Evolutionary conservation across 2,888 invertebrate genomes (phyloP).

Genomic region (Allacma fusca): DNA sequence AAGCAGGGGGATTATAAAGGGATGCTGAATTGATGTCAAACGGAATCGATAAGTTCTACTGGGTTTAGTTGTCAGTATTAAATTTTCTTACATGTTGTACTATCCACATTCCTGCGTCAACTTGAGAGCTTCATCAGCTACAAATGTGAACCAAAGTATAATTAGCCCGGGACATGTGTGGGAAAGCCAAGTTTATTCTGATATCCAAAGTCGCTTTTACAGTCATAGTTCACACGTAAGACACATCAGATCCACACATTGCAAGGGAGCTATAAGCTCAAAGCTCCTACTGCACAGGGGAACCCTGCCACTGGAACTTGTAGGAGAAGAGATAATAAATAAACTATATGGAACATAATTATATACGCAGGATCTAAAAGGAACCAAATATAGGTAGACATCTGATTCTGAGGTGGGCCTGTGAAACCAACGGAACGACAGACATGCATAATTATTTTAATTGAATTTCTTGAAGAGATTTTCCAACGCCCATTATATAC

Average conservation of each 20-base stretch:
- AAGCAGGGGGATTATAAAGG: background rate
- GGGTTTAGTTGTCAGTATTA: background rate
- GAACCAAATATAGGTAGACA: background rate
- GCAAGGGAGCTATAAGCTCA: too few species aligned
- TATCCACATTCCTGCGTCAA: background rate
- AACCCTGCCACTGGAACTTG: background rate
- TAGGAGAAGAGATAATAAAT: background rate
- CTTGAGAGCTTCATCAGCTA: constrained; percentile 26
- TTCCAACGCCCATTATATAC: constrained; percentile 25
- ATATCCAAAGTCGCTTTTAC: background rate
- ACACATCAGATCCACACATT: background rate
- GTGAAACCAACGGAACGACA: constrained; percentile 8
- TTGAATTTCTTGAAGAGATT: constrained; percentile 26
- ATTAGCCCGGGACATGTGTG: constrained; percentile 28
- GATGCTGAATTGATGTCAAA: background rate
- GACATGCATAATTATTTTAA: constrained; percentile 32
- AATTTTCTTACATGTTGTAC: background rate
- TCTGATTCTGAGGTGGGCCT: background rate
- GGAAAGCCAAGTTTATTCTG: constrained; percentile 19
- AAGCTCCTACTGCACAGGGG: background rate
- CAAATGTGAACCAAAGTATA: constrained; percentile 33
- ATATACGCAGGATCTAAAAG: too few species aligned
- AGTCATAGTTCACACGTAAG: background rate
- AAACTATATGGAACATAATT: background rate
- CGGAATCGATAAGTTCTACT: background rate